phyloP scores from a whole-genome alignment of 1,140 invertebrate species.

The Nymphalis io region DNA sequence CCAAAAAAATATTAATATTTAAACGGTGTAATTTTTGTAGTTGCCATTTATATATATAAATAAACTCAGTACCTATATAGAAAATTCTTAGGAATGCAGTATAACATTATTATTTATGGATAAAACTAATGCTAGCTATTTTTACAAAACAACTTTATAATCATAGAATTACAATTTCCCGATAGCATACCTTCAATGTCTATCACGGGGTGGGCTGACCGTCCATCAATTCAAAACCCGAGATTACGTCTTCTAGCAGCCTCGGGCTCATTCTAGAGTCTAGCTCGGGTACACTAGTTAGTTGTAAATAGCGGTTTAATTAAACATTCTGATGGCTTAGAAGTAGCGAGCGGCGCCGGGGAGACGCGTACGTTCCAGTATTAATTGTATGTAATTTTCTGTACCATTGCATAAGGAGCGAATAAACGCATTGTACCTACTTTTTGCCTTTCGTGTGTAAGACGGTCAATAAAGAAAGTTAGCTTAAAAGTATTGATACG shows the following conservation, averaged over 20 bases:
- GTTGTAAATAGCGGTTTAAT: slow-evolving; percentile 68
- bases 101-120: background rate
- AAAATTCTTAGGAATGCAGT: background rate
- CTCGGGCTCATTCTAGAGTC: slow-evolving; percentile 37
- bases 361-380: slow-evolving; percentile 37
- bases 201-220: slow-evolving; percentile 19
- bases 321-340: slow-evolving; percentile 55
- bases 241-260: slow-evolving; percentile 46
- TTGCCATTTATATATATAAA: no score
- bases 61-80: background rate
- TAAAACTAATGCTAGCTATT: background rate
- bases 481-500: background rate
- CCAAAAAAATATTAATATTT: no score
- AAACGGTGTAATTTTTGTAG: no score
- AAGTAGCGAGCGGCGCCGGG: slow-evolving; percentile 42
- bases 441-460: background rate
- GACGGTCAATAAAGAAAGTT: background rate
- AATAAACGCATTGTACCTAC: slow-evolving; percentile 22
- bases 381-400: slow-evolving; percentile 67
- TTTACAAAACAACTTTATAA: slow-evolving; percentile 4
- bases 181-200: slow-evolving; percentile 18
- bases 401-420: slow-evolving; percentile 52
- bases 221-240: slow-evolving; percentile 47
- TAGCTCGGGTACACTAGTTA: slow-evolving; percentile 41
- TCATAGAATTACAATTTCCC: slow-evolving; percentile 25